phyloP scores from a whole-genome alignment of 2,797 vertebrate species.

The Coracias cyanogaster region DNA sequence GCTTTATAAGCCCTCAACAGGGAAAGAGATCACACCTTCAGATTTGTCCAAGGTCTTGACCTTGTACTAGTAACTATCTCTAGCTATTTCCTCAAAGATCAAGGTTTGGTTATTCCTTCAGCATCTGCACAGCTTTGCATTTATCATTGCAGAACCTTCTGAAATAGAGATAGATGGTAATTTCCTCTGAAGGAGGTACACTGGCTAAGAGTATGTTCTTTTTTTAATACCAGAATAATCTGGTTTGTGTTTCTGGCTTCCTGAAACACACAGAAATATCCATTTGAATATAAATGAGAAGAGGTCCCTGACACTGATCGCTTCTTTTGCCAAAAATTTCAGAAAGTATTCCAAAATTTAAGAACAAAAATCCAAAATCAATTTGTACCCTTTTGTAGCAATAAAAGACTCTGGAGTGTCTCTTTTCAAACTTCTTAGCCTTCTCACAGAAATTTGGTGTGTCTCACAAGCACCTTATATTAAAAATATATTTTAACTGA shows the following conservation, averaged over 20 bases:
- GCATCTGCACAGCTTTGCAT: constrained; percentile 8
- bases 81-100: not conserved
- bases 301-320: not conserved
- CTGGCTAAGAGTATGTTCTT: constrained; percentile 29
- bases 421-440: not conserved
- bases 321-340: not conserved
- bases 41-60: not conserved
- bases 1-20: not conserved
- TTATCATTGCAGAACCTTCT: constrained; percentile 25
- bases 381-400: not conserved
- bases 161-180: not conserved
- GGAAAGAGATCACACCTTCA: not conserved
- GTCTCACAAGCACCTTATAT: not conserved
- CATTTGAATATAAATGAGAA: constrained; percentile 28
- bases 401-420: not conserved
- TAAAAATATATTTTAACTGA: not conserved
- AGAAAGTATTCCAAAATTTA: constrained; percentile 10
- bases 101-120: not conserved
- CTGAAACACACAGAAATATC: constrained; percentile 42
- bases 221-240: constrained; percentile 57
- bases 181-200: constrained; percentile 49
- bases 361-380: not conserved
- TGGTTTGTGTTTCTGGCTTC: constrained; percentile 34
- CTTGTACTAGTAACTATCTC: not conserved
- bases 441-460: not conserved